Percentiles rank a stretch among this genome's conserved stretches.
These are phyloP conservation scores for Notodonta ziczac DNA, from an alignment of 2,888 invertebrate genomes.

Conservation along the genomic window DNA sequence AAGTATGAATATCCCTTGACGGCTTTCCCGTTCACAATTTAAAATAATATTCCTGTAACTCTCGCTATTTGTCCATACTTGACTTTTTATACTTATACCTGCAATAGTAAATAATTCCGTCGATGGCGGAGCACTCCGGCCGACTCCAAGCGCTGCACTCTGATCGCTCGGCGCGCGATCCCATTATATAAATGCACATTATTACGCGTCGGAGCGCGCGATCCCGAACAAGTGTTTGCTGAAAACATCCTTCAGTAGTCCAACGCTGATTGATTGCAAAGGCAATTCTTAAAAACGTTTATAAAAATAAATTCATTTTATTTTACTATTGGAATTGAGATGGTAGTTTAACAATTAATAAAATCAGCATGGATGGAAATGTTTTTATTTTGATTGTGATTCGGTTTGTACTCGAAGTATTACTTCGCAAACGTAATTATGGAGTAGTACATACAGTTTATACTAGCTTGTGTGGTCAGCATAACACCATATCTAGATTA, in stretches of 20 bases:
- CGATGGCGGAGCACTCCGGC: slow-evolving; percentile 4
- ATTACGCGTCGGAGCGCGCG: neutral
- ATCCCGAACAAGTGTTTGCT: neutral
- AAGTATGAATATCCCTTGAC: too few relatives aligned
- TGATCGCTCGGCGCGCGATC: neutral
- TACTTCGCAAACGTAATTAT: too few relatives aligned
- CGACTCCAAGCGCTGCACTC: neutral
- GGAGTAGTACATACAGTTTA: too few relatives aligned
- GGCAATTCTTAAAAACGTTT: neutral
- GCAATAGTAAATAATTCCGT: neutral
- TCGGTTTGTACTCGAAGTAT: too few relatives aligned
- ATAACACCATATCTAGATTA: neutral
- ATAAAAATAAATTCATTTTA: neutral
- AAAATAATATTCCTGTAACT: too few relatives aligned
- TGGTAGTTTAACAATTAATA: too few relatives aligned
- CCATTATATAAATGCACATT: slow-evolving; percentile 3
- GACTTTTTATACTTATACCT: neutral
- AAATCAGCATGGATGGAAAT: too few relatives aligned
- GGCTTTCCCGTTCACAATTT: too few relatives aligned
- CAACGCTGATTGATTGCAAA: slow-evolving; percentile 1
- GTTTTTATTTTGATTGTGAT: too few relatives aligned
- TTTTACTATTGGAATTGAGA: too few relatives aligned
- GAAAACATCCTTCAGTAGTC: neutral
- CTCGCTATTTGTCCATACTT: neutral
- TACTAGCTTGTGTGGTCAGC: too few relatives aligned